Evolutionary conservation across 2,888 invertebrate species (phyloP).

Genomic region (Lymantria monacha): DNA sequence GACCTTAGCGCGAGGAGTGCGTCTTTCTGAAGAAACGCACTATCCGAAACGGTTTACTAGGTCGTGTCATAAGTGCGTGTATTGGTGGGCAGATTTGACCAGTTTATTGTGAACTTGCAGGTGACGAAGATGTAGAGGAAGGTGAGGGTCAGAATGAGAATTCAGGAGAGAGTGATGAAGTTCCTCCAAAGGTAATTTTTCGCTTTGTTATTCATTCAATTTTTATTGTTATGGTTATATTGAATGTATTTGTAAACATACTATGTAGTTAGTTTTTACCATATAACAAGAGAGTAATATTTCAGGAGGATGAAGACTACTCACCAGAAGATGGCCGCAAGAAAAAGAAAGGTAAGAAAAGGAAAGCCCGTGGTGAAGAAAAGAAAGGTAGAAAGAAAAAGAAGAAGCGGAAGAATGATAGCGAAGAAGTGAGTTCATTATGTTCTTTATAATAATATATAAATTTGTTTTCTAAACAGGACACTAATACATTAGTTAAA

Average conservation of each 20-base stretch:
- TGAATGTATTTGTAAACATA: slow-evolving; percentile 32
- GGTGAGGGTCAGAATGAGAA: slow-evolving; percentile 85
- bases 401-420: slow-evolving; percentile 96
- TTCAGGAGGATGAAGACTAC: slow-evolving; percentile 92
- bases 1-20: slow-evolving; percentile 79
- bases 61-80: slow-evolving; percentile 46
- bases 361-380: slow-evolving; percentile 94
- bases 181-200: slow-evolving; percentile 78
- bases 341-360: slow-evolving; percentile 96
- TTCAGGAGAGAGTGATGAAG: slow-evolving; percentile 89
- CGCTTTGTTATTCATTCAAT: slow-evolving; percentile 18
- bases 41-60: slow-evolving; percentile 46
- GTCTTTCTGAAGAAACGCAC: slow-evolving; percentile 49
- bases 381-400: slow-evolving; percentile 97
- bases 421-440: slow-evolving; percentile 84
- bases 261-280: slow-evolving; percentile 18
- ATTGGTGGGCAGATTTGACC: slow-evolving; percentile 64
- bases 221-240: slow-evolving; percentile 15
- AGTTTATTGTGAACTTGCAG: slow-evolving; percentile 71
- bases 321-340: slow-evolving; percentile 92
- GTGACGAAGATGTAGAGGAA: slow-evolving; percentile 88
- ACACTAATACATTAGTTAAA: neutral
- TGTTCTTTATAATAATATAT: neutral
- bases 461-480: neutral
- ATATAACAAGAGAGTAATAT: slow-evolving; percentile 19